These are phyloP conservation scores for Pseudocheirus occidentalis DNA, from an alignment of 2,797 vertebrate genomes.

Conservation along the genomic window DNA sequence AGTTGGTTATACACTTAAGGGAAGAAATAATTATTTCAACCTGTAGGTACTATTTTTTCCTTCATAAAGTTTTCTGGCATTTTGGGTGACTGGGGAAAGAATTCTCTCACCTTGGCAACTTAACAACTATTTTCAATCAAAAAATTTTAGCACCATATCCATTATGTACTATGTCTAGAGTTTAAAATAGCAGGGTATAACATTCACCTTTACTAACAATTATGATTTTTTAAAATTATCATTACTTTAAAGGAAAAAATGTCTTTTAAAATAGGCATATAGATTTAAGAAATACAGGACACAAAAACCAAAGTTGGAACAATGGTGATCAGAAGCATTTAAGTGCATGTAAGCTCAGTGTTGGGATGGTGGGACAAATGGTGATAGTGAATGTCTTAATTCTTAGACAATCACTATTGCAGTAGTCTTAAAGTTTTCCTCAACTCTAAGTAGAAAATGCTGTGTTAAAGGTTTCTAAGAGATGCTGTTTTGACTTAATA, in stretches of 20 bases:
- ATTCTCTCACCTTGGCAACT: slow-evolving; percentile 32
- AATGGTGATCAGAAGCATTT: background rate
- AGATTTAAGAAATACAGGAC: slow-evolving; percentile 50
- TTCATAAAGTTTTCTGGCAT: slow-evolving; percentile 34
- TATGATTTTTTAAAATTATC: slow-evolving; percentile 21
- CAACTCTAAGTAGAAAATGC: background rate
- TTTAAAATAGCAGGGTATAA: slow-evolving; percentile 12
- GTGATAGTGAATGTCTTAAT: slow-evolving; percentile 37
- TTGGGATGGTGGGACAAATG: slow-evolving; percentile 57
- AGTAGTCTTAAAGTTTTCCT: slow-evolving; percentile 41
- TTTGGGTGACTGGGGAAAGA: slow-evolving; percentile 19
- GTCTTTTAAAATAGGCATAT: background rate
- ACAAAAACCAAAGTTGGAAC: slow-evolving; percentile 6
- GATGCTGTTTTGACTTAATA: slow-evolving; percentile 32
- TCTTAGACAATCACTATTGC: slow-evolving; percentile 44
- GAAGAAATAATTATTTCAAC: slow-evolving; percentile 27
- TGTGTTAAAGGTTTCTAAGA: background rate
- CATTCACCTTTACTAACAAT: slow-evolving; percentile 26
- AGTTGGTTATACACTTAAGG: background rate
- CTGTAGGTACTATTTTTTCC: background rate
- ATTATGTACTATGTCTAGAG: background rate
- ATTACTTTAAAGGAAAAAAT: slow-evolving; percentile 12
- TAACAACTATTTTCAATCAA: slow-evolving; percentile 48
- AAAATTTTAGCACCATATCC: slow-evolving; percentile 16
- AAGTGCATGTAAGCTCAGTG: background rate